Evolutionary conservation across 2,797 vertebrate species (phyloP), one percentile per base, ranked within the genome.

Genomic region (Amblyraja radiata): DNA sequence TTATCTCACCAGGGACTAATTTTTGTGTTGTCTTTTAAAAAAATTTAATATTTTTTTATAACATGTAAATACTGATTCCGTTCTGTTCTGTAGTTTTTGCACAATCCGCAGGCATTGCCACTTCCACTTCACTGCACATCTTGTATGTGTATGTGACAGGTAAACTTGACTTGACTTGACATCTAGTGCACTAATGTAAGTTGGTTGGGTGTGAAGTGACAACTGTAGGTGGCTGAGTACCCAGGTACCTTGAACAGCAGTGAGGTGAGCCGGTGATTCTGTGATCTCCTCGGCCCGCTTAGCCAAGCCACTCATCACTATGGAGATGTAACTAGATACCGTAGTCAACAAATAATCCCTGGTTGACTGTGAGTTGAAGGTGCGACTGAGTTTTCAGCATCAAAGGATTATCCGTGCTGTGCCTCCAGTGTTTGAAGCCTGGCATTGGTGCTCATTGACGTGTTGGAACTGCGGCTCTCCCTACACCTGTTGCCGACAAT

Each of bases 271-370:
- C 23, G 5, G 14, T 54, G 10, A 25, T 28, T 91, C 71, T 54
- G 39, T 74, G 6, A 5, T 54, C 8, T 4, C 90, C 1, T 92
- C 13, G 28, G 71, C 14, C 46, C 46, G 46, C 46, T 92, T 74
- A 76, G 3, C 39, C 36, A 92, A 92, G 68, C 90, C 90, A 74
- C 65, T 54, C 36, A 6, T 76, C 90, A 92, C 90, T 88, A 88
- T 93, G 93, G 93, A 93, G 81, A 86, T 76, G 46, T 76, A 25
- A 36, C 28, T 93, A 28, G 71, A 88, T 8, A 93, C 68, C 46
- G 28, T 25, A 28, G 25, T 83, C 84, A 93, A 93, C 65, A 83
- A 83, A 83, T 13, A 71, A 39, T 65, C 46, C 68, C 2, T 76
- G 6, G 7, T 88, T 25, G 18, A 32, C 36, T 88, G 68, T 23